Conservation (phyloP, 2,797 vertebrate species). For the Sebastes ruberrimus region DNA sequence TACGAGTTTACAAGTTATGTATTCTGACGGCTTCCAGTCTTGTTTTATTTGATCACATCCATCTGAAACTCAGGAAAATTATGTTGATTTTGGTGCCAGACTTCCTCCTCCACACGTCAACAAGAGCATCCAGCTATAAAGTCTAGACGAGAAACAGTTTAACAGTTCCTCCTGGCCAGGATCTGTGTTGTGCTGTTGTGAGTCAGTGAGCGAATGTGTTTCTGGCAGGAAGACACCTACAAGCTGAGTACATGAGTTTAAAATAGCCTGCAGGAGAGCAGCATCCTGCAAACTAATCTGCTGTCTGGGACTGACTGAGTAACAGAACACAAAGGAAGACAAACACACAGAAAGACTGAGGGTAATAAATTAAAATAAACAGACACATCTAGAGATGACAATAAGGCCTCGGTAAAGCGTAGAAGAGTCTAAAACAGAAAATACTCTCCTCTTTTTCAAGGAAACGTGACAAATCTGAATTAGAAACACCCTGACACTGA, state of each 20-base stretch:
- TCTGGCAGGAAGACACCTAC: conserved; percentile 2
- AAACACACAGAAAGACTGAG: no score
- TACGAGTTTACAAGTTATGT: not conserved
- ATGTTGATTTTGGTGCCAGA: not conserved
- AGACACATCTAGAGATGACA: not conserved
- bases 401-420: not conserved
- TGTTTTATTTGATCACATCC: not conserved
- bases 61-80: not conserved
- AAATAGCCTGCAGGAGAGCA: conserved; percentile 19
- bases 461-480: not conserved
- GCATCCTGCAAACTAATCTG: conserved; percentile 19
- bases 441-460: not conserved
- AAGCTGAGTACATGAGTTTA: conserved; percentile 15
- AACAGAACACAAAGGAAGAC: not conserved
- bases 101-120: not conserved
- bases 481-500: not conserved
- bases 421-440: not conserved
- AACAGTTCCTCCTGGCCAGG: not conserved
- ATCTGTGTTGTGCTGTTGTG: not conserved
- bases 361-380: not conserved
- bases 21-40: not conserved
- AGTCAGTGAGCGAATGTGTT: conserved; percentile 9
- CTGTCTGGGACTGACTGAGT: not conserved
- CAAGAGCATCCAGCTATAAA: not conserved
- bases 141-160: not conserved